A percentile compares a stretch with the other conserved stretches of the same genome.
Conservation (phyloP, 2,888 invertebrate genomes). For the Tinea semifulvella region DNA sequence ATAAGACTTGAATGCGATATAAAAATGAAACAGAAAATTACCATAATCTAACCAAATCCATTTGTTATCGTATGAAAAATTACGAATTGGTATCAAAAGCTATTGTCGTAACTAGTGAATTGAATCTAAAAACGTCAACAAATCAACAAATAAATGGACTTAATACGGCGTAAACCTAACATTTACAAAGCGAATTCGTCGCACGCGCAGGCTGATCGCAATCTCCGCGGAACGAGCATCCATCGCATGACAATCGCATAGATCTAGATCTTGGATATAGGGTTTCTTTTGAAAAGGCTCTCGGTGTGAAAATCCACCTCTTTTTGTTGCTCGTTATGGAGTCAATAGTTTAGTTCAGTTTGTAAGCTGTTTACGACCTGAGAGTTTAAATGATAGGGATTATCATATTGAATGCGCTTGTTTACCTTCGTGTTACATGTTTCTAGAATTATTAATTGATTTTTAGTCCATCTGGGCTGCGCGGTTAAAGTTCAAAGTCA, state of each 20-base stretch:
- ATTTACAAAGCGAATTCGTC: conserved; percentile 27
- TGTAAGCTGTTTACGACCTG: background rate
- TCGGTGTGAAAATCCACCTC: conserved; percentile 9
- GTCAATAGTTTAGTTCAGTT: conserved; percentile 1
- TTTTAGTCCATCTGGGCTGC: no score
- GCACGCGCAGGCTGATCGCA: conserved; percentile 37
- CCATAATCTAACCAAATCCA: no score
- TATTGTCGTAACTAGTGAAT: no score
- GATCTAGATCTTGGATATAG: conserved; percentile 3
- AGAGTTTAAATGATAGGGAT: no score
- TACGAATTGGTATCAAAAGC: no score
- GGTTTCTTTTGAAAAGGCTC: conserved; percentile 10
- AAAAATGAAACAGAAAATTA: no score
- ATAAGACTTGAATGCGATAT: no score
- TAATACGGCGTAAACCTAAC: conserved; percentile 1
- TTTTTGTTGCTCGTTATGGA: conserved; percentile 2
- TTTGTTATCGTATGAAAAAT: no score
- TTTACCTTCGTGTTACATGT: no score
- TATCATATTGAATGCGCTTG: no score
- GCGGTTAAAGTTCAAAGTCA: no score
- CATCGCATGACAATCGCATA: conserved; percentile 20
- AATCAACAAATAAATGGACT: background rate
- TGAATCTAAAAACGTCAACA: background rate
- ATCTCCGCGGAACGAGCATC: conserved; percentile 34
- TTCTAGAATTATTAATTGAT: no score